Evolutionary conservation across 2,113 vertebrate genomes (phyloP).

Genomic region (Piaya cayana): DNA sequence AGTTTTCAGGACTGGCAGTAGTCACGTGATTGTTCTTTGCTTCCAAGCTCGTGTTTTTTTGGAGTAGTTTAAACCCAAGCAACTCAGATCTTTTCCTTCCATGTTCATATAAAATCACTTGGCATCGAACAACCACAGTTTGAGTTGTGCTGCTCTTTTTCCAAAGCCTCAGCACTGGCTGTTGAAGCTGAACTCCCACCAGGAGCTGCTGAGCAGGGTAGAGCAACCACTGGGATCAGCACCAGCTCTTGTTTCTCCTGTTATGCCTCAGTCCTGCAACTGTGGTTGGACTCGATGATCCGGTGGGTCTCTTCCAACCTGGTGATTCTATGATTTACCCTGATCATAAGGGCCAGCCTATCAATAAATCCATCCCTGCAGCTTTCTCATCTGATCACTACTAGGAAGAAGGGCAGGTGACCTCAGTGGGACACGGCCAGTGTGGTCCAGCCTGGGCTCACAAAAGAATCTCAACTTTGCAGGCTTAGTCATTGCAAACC

Average conservation of each 20-base stretch:
- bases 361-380: neutral
- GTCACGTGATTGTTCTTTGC: neutral
- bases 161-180: neutral
- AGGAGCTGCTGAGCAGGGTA: neutral
- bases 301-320: no score
- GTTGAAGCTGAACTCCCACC: neutral
- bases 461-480: neutral
- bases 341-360: neutral
- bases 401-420: neutral
- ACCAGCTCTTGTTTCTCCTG: neutral
- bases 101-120: neutral
- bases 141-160: neutral
- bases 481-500: neutral
- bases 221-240: neutral
- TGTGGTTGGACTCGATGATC: no score
- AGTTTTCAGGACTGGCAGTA: neutral
- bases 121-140: neutral
- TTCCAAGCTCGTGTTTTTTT: neutral
- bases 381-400: neutral
- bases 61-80: neutral
- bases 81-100: neutral
- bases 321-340: no score
- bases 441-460: fast-evolving
- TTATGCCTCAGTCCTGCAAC: neutral
- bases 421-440: neutral